Evolutionary conservation across 2,113 vertebrate genomes (phyloP).

Genomic region (Cavia porcellus): DNA sequence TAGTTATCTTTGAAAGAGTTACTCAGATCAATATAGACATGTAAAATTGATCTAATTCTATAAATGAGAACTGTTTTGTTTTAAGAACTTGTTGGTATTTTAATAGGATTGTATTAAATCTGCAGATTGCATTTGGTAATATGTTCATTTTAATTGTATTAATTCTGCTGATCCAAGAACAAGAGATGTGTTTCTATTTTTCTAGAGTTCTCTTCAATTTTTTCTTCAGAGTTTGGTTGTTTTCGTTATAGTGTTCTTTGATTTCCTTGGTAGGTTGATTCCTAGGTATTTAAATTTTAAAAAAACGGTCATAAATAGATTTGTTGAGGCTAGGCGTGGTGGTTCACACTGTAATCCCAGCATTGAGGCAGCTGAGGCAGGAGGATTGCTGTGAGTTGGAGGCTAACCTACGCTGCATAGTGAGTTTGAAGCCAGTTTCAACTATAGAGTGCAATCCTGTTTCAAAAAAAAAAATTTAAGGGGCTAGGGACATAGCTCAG

Average conservation of each 20-base stretch:
- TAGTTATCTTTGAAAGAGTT: no score
- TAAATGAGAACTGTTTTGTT: no score
- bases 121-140: neutral
- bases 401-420: neutral
- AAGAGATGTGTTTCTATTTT: neutral
- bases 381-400: neutral
- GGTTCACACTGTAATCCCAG: neutral
- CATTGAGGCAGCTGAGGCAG: neutral
- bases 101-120: neutral
- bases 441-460: neutral
- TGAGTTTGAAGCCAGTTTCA: neutral
- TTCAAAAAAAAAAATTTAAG: neutral
- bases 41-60: no score
- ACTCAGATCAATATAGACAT: no score
- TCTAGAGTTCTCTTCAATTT: neutral
- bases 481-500: no score
- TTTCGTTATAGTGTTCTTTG: neutral
- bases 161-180: neutral
- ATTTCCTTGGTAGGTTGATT: neutral
- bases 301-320: neutral
- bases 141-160: neutral
- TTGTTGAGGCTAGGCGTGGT: neutral
- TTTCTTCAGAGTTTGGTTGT: neutral
- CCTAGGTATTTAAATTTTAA: neutral
- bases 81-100: neutral